Evolutionary conservation across 2,797 vertebrate species (phyloP).

Genomic region (Anabacerthia variegaticeps): DNA sequence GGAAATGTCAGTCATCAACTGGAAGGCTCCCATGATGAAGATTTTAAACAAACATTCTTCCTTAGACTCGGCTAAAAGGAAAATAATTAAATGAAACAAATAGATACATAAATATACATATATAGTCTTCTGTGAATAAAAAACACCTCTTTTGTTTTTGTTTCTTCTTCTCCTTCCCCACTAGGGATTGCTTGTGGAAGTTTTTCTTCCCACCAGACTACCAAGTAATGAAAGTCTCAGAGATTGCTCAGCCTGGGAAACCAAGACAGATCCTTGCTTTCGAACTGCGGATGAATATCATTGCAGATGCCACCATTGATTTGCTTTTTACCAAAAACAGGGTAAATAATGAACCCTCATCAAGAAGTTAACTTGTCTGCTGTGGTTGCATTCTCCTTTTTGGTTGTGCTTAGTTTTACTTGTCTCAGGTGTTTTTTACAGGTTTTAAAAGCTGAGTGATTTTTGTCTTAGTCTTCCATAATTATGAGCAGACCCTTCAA

Average conservation of each 20-base stretch:
- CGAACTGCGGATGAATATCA: constrained; percentile 99
- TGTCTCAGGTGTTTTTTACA: neutral
- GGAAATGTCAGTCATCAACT: neutral
- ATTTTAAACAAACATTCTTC: neutral
- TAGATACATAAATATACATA: neutral
- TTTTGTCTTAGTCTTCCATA: neutral
- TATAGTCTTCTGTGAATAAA: neutral
- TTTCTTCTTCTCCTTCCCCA: neutral
- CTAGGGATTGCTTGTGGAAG: constrained; percentile 96
- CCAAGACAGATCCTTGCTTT: constrained; percentile 95
- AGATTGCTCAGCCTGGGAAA: constrained; percentile 88
- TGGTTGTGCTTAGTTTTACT: neutral
- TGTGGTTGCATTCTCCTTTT: neutral
- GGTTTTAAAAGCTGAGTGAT: neutral
- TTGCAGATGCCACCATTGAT: constrained; percentile 97
- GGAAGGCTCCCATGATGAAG: neutral
- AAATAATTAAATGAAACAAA: neutral
- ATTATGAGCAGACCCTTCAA: neutral
- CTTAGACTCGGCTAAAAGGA: neutral
- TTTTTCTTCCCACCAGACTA: constrained; percentile 98
- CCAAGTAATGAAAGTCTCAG: constrained; percentile 92
- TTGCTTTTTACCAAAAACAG: constrained; percentile 98
- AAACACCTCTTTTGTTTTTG: neutral
- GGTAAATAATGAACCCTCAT: constrained; percentile 76
- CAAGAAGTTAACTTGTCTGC: neutral